Conservation (phyloP, 2,888 invertebrate genomes). For the Pandemis heparana region DNA sequence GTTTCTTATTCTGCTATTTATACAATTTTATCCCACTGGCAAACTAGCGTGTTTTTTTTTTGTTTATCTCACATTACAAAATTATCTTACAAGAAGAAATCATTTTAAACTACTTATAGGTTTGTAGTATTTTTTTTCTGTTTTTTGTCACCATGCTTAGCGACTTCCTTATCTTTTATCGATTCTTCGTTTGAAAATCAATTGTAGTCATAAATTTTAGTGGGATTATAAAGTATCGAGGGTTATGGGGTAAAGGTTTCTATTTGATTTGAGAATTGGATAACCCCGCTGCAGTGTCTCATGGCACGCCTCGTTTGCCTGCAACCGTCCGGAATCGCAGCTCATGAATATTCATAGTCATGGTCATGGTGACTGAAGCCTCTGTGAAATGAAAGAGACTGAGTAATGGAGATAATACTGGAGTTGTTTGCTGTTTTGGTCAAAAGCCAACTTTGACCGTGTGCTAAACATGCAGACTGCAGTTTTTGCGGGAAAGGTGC, state of each 20-base stretch:
- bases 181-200: neutral
- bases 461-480: neutral
- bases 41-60: too few species aligned
- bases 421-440: neutral
- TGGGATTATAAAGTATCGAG: neutral
- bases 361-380: slow-evolving; percentile 3
- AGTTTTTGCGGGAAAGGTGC: neutral
- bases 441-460: neutral
- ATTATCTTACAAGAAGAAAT: too few species aligned
- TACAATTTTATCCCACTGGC: too few species aligned
- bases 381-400: slow-evolving; percentile 20
- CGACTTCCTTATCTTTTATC: neutral
- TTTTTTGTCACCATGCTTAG: neutral
- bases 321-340: slow-evolving; percentile 18
- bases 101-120: too few species aligned
- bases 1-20: too few species aligned
- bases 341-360: slow-evolving; percentile 36
- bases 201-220: neutral
- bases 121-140: too few species aligned
- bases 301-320: slow-evolving; percentile 19
- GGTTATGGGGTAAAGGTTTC: neutral
- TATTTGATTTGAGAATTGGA: neutral
- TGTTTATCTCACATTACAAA: too few species aligned
- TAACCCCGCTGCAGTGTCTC: slow-evolving; percentile 2
- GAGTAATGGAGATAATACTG: slow-evolving; percentile 11